These are phyloP conservation scores for Phataginus tetradactyla DNA, from an alignment of 2,797 vertebrate genomes.

Conservation along the genomic window DNA sequence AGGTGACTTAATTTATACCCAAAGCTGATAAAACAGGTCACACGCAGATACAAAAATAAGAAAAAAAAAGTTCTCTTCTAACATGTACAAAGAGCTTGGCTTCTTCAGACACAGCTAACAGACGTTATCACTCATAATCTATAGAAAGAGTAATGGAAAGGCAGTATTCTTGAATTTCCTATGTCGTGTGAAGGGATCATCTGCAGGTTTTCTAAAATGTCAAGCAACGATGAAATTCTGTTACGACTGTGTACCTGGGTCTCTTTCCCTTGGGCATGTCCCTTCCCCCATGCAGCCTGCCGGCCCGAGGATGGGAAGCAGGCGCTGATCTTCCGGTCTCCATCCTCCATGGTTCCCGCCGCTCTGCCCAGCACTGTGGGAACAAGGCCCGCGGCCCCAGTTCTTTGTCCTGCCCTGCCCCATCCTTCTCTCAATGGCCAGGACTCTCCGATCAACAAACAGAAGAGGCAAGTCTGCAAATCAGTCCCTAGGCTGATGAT, in stretches of 20 bases:
- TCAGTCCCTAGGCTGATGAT: not conserved
- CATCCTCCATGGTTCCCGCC: not conserved
- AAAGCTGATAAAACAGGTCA: not conserved
- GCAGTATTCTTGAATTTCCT: not conserved
- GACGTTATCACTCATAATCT: not conserved
- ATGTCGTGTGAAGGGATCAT: not conserved
- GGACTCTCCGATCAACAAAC: not conserved
- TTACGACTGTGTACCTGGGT: not conserved
- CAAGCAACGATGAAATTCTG: not conserved
- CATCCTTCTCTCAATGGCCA: not conserved
- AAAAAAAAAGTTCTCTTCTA: not conserved
- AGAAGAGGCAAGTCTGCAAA: not conserved
- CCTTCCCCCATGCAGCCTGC: too few species aligned
- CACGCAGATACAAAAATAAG: not conserved
- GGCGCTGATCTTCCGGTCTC: not conserved
- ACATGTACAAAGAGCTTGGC: not conserved
- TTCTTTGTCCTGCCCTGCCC: not conserved
- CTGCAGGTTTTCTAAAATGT: not conserved
- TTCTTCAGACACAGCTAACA: not conserved
- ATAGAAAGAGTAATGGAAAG: not conserved
- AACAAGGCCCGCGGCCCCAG: accelerated
- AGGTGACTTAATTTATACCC: not conserved
- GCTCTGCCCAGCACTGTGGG: not conserved
- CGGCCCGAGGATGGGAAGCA: not conserved
- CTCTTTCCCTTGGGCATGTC: not conserved